Percentiles rank a stretch among this genome's conserved stretches.
Conservation (phyloP, 2,797 vertebrate species). For the Alfaro cultratus region DNA sequence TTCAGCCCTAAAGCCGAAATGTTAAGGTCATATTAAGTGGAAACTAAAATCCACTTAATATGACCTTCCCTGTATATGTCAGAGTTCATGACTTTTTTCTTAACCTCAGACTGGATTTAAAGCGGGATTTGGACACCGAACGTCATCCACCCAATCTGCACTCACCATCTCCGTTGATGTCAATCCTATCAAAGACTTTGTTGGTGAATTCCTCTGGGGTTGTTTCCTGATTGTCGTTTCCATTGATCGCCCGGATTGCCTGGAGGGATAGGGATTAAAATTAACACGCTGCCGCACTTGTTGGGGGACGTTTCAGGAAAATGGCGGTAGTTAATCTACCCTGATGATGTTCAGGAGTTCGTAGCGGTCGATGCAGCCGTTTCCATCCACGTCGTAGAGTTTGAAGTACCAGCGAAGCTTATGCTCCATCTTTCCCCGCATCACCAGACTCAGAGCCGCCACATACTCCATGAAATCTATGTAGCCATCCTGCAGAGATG, state of each 20-base stretch:
- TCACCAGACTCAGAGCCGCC: constrained; percentile 90
- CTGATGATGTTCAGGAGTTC: constrained; percentile 93
- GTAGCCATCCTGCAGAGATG: constrained; percentile 85
- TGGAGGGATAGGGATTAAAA: constrained; percentile 42
- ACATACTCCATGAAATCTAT: constrained; percentile 96
- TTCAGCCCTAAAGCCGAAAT: too few relatives aligned
- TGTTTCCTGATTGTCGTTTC: constrained; percentile 80
- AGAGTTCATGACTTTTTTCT: neutral
- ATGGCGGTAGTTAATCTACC: constrained; percentile 60
- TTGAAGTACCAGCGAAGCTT: constrained; percentile 95
- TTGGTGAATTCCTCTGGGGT: constrained; percentile 90
- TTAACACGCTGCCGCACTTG: neutral
- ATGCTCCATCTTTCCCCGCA: constrained; percentile 94
- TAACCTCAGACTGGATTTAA: constrained; percentile 10
- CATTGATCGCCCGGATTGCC: constrained; percentile 92
- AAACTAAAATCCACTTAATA: too few relatives aligned
- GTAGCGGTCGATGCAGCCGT: constrained; percentile 91
- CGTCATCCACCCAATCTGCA: constrained; percentile 17
- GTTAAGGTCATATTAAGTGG: too few relatives aligned
- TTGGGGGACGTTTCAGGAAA: neutral
- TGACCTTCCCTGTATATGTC: too few relatives aligned
- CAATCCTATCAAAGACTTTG: constrained; percentile 88
- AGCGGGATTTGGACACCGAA: neutral
- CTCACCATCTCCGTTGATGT: constrained; percentile 91
- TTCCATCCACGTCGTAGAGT: constrained; percentile 92